Evolutionary conservation across 2,888 invertebrate genomes (phyloP).

Genomic region (Flexamia atlantica): DNA sequence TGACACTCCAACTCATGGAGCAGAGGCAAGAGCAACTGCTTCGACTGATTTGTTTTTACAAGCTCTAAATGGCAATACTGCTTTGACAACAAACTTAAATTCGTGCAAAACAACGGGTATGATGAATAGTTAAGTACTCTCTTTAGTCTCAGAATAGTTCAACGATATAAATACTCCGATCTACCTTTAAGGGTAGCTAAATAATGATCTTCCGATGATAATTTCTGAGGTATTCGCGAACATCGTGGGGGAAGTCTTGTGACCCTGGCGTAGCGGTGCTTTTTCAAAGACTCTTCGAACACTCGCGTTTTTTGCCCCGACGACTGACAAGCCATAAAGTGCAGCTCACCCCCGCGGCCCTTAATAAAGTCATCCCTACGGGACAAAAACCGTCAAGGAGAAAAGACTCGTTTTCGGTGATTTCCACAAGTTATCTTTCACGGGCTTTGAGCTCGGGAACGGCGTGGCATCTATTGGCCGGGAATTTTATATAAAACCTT

Average conservation of each 20-base stretch:
- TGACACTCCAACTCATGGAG: too few species aligned
- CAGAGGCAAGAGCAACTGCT: too few species aligned
- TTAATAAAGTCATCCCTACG: slow-evolving; percentile 19
- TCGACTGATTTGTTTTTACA: too few species aligned
- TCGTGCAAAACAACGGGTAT: too few species aligned
- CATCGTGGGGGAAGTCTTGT: not conserved
- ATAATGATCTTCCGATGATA: too few species aligned
- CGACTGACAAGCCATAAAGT: slow-evolving; percentile 34
- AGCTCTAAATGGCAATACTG: too few species aligned
- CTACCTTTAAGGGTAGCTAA: too few species aligned
- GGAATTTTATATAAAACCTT: too few species aligned
- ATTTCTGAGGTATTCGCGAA: not conserved
- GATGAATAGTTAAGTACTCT: too few species aligned
- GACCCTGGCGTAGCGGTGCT: not conserved
- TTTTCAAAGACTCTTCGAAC: not conserved
- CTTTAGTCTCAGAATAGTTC: too few species aligned
- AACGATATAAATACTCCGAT: too few species aligned
- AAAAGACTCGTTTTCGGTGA: slow-evolving; percentile 1
- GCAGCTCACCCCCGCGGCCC: slow-evolving; percentile 16
- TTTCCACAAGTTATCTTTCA: not conserved
- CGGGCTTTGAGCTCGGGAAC: not conserved
- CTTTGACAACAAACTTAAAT: too few species aligned
- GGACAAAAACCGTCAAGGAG: not conserved
- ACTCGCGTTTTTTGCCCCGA: not conserved
- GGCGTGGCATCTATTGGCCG: not conserved